Evolutionary conservation across 2,797 vertebrate species (phyloP).

Genomic region (Florisuga fusca): DNA sequence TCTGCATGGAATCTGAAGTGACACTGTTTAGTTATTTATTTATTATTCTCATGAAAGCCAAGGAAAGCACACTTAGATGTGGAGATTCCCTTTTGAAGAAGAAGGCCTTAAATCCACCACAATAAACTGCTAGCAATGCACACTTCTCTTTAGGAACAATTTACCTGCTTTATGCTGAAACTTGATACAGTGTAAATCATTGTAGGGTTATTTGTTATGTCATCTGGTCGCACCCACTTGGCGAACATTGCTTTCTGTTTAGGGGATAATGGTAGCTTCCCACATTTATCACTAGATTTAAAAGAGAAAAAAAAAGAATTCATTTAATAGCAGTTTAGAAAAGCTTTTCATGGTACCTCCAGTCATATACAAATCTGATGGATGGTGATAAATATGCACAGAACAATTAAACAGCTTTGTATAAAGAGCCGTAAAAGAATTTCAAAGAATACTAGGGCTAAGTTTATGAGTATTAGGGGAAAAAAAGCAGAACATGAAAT

Average conservation of each 20-base stretch:
- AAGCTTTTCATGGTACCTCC: not conserved
- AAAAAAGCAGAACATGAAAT: not conserved
- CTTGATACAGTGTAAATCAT: slow-evolving; percentile 99
- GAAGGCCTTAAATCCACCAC: not conserved
- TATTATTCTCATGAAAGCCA: not conserved
- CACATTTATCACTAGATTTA: slow-evolving; percentile 87
- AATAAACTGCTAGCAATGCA: not conserved
- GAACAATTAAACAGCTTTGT: not conserved
- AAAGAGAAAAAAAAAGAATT: not conserved
- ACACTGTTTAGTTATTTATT: not conserved
- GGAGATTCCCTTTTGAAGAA: not conserved
- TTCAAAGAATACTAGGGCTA: not conserved
- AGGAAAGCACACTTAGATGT: not conserved
- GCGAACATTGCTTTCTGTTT: slow-evolving; percentile 96
- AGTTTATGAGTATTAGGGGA: not conserved
- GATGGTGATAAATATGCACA: not conserved
- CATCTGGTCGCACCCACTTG: slow-evolving; percentile 95
- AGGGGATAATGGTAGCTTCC: slow-evolving; percentile 93
- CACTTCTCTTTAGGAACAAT: not conserved
- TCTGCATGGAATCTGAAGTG: not conserved
- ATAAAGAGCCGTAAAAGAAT: not conserved
- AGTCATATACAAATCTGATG: not conserved
- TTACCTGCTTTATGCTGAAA: slow-evolving; percentile 99
- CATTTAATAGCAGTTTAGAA: not conserved
- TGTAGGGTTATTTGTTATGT: slow-evolving; percentile 93